Conservation (phyloP, 2,888 invertebrate genomes). For the Cerastis rubricosa region DNA sequence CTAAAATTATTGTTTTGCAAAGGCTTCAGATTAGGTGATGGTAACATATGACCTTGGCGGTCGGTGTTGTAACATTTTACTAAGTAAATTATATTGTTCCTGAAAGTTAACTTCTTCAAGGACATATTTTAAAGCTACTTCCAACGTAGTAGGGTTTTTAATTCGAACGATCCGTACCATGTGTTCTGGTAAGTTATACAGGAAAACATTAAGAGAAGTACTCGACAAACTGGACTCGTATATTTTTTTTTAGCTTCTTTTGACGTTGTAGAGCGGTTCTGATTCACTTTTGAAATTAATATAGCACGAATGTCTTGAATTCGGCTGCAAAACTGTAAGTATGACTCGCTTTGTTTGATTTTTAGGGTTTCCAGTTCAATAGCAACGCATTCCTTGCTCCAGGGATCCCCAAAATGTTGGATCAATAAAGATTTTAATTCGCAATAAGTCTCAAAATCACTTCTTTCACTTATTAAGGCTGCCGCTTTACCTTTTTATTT, state of each 20-base stretch:
- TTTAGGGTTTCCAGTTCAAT: neutral
- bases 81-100: conserved; percentile 1
- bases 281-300: neutral
- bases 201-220: neutral
- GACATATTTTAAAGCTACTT: neutral
- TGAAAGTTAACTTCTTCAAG: conserved; percentile 8
- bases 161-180: neutral
- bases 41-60: too few species aligned
- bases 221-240: too few species aligned
- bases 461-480: too few species aligned
- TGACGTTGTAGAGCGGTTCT: neutral
- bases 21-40: too few species aligned
- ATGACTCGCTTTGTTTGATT: too few species aligned
- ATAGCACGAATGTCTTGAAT: conserved; percentile 2
- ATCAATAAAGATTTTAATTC: conserved; percentile 9
- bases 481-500: too few species aligned
- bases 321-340: neutral
- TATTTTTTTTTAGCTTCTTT: neutral
- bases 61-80: too few species aligned
- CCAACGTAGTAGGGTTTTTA: neutral
- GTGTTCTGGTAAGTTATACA: neutral
- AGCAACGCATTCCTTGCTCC: neutral
- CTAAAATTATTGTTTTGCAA: neutral
- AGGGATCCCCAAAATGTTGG: neutral
- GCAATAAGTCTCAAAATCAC: neutral